These are phyloP conservation scores for Rhizoglyphus robini DNA, from an alignment of 1,140 invertebrate genomes.

Conservation along the genomic window DNA sequence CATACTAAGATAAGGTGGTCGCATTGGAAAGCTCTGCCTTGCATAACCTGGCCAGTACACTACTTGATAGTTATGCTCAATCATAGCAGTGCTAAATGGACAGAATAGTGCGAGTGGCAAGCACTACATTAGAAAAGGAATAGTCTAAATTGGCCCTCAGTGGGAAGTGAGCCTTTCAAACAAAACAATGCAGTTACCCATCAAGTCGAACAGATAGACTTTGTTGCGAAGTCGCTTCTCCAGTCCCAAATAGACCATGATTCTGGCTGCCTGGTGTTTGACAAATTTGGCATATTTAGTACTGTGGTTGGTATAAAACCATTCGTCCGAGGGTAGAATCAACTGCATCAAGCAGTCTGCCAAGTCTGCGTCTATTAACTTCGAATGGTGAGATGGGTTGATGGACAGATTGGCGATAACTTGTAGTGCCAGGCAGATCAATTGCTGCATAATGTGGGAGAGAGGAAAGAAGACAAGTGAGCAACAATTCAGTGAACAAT, in stretches of 20 bases:
- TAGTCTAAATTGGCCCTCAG: no score
- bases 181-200: slow-evolving; percentile 29
- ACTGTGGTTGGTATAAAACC: slow-evolving; percentile 59
- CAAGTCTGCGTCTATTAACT: slow-evolving; percentile 45
- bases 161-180: no score
- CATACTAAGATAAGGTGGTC: no score
- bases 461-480: neutral
- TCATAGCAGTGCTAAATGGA: no score
- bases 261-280: slow-evolving; percentile 53
- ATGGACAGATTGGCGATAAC: slow-evolving; percentile 48
- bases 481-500: no score
- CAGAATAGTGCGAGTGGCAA: no score
- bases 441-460: slow-evolving; percentile 39
- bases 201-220: slow-evolving; percentile 41
- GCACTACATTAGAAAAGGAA: no score
- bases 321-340: slow-evolving; percentile 54
- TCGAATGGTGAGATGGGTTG: slow-evolving; percentile 42
- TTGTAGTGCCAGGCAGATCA: slow-evolving; percentile 52
- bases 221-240: slow-evolving; percentile 40
- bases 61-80: no score
- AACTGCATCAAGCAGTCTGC: slow-evolving; percentile 51
- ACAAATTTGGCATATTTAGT: slow-evolving; percentile 54
- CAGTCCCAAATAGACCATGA: slow-evolving; percentile 47
- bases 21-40: no score
- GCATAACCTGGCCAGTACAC: no score